Base-by-base conservation (phyloP, 2,113 vertebrate genomes). In the Notarius lentiginosus region DNA sequence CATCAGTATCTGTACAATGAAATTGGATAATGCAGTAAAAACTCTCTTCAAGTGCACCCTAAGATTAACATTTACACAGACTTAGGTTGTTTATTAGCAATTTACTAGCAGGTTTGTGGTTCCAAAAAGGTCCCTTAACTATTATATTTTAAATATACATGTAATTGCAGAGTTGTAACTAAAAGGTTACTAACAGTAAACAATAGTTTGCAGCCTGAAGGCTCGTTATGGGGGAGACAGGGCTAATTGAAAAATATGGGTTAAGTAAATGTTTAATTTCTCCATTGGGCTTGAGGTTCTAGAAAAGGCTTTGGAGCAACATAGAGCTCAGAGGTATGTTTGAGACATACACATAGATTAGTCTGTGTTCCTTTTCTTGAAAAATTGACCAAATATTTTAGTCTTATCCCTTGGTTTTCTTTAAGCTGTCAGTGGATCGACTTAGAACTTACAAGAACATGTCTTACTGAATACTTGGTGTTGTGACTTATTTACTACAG, bases 251-350 rank as follows among this genome's bases (percentile, higher is more conserved):
- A 92, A 91, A 87, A 87, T 90, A 93, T 93, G 91, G 93, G 92
- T 95, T 95, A 95, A 95, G 94, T 94, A 94, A 95, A 95, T 95
- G 92, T 95, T 95, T 95, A 88, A 94, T 84, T 94, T 94, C 84
- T 91, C 90, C 86, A 79, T 84, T 90, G 88, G 63, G 87, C 77
- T 72, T 85, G 83, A 89, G 89, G 90, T 89, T 87, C 80, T 77
- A 79, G 84, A 88, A 82, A 79, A 86, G 58, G 56, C 27, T 60
- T 30, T 83, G 88, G 84, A 89, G 90, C 88, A 90, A 90, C 85
- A 87, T 84, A 82, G 84, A 87, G 49, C 81, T 83, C 66, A 8
- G 90, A 83, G 87, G 15, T 27, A 65, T 14, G 83, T 24, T 65
- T 66, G 10, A n/a, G 41, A 49, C 17, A 20, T 72, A 12, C 30